Evolutionary conservation across 2,113 vertebrate genomes (phyloP).

Genomic region (Dasypus novemcinctus): DNA sequence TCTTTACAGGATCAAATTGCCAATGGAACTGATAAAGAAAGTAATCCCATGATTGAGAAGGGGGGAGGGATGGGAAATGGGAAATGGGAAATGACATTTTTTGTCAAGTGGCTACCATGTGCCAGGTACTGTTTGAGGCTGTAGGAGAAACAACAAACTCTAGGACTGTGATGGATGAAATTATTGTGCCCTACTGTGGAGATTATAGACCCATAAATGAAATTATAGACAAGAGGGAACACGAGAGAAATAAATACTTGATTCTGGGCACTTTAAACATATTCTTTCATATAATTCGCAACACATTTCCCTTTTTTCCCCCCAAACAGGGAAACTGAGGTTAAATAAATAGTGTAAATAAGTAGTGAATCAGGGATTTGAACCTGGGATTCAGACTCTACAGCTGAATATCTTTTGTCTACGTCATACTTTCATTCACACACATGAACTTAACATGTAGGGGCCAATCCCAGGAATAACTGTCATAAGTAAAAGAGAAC

Average conservation of each 20-base stretch:
- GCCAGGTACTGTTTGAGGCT: not conserved
- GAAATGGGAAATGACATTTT: not conserved
- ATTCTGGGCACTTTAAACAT: not conserved
- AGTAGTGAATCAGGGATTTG: not conserved
- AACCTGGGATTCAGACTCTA: not conserved
- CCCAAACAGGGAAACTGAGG: not conserved
- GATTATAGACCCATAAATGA: not conserved
- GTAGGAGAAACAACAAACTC: not conserved
- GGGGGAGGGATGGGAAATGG: not conserved
- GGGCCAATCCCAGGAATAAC: not conserved
- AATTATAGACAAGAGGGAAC: not conserved
- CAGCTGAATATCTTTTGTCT: not conserved
- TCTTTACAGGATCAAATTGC: not conserved
- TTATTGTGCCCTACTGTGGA: not conserved
- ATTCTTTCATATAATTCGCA: not conserved
- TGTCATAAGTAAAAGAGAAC: not conserved
- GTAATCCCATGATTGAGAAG: not conserved
- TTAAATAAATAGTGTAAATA: not conserved
- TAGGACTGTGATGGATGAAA: not conserved
- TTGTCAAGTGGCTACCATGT: not conserved
- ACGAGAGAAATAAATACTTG: not conserved
- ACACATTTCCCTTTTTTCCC: not conserved
- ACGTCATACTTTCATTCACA: not conserved
- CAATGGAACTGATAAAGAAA: slow-evolving; percentile 46
- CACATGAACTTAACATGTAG: not conserved